phyloP scores from a whole-genome alignment of 2,888 invertebrate species.

The Polyommatus icarus region DNA sequence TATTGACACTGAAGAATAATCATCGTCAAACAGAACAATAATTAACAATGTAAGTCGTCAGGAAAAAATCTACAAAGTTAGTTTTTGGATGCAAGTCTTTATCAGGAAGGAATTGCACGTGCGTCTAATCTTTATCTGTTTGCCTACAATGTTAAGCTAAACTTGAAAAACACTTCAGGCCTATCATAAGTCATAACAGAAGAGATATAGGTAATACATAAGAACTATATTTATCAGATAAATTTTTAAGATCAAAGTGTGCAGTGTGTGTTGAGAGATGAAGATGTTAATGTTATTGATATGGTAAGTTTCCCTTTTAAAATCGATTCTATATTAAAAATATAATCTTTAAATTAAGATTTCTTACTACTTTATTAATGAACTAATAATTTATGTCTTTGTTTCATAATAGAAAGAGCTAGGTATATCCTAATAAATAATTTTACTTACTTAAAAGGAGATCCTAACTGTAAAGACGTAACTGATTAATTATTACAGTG shows the following conservation, averaged over 20 bases:
- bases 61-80: too few relatives aligned
- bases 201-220: not conserved
- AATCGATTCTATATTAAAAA: not conserved
- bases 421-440: too few relatives aligned
- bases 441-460: too few relatives aligned
- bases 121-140: not conserved
- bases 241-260: not conserved
- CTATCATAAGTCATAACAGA: not conserved
- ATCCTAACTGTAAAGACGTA: too few relatives aligned
- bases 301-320: not conserved
- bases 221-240: not conserved
- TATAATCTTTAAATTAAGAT: too few relatives aligned
- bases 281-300: not conserved
- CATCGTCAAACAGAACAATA: too few relatives aligned
- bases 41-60: too few relatives aligned
- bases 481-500: too few relatives aligned
- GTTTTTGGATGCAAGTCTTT: not conserved
- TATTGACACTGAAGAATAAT: too few relatives aligned
- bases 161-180: not conserved
- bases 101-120: not conserved
- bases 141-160: not conserved
- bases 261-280: not conserved
- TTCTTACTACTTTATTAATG: too few relatives aligned
- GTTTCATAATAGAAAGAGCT: too few relatives aligned
- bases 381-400: too few relatives aligned